Evolutionary conservation across 1,140 invertebrate genomes (phyloP).

Genomic region (Neuroterus valhalla): DNA sequence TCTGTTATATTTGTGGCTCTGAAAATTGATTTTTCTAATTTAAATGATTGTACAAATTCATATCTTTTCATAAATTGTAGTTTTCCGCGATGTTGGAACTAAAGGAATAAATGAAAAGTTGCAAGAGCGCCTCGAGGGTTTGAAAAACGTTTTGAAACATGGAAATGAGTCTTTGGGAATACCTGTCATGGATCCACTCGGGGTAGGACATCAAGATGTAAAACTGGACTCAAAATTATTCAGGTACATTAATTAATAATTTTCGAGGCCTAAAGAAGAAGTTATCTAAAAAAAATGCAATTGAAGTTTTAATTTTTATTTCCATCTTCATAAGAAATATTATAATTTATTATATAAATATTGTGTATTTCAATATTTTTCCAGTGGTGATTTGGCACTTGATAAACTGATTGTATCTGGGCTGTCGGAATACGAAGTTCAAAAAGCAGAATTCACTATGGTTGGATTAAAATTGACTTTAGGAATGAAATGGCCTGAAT

Average conservation of each 20-base stretch:
- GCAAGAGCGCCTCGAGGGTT: conserved; percentile 29
- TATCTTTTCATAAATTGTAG: neutral
- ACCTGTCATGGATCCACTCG: conserved; percentile 39
- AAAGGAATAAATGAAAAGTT: conserved; percentile 30
- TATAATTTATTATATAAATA: neutral
- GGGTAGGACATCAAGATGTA: neutral
- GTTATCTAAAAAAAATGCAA: too few species aligned
- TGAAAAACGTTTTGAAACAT: conserved; percentile 33
- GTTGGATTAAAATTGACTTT: conserved; percentile 32
- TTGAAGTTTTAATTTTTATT: neutral
- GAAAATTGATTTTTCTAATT: too few species aligned
- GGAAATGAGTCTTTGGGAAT: conserved; percentile 39
- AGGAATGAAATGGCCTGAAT: conserved; percentile 31
- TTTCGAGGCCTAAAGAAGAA: neutral
- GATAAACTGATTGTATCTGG: conserved; percentile 10
- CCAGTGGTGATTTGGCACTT: neutral
- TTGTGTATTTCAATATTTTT: neutral
- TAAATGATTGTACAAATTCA: too few species aligned
- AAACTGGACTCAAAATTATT: neutral
- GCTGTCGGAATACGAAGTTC: conserved; percentile 37
- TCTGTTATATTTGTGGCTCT: too few species aligned
- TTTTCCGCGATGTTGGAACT: neutral
- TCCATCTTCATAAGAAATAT: neutral
- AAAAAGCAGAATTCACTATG: conserved; percentile 35
- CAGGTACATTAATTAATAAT: neutral